phyloP scores from a whole-genome alignment of 2,888 invertebrate species.

The Lampropteryx suffumata region DNA sequence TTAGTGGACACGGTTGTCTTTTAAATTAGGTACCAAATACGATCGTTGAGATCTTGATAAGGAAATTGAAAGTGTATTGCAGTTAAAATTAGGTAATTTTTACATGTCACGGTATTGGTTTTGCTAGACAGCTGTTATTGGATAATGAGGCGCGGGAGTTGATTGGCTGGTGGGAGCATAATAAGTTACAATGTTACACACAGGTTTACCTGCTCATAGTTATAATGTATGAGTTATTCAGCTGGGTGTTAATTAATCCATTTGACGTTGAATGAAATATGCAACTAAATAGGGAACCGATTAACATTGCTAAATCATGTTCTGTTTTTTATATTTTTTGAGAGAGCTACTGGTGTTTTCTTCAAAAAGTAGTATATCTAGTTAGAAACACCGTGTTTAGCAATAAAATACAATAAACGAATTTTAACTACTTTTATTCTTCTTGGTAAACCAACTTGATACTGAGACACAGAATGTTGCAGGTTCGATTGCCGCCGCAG shows the following conservation, averaged over 20 bases:
- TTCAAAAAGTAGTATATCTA: no score
- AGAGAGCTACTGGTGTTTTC: no score
- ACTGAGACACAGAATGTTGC: no score
- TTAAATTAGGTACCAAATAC: slow-evolving; percentile 64
- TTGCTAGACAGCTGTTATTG: slow-evolving; percentile 19
- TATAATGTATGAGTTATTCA: not conserved
- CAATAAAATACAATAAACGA: no score
- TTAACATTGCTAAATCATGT: not conserved
- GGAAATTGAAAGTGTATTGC: slow-evolving; percentile 38
- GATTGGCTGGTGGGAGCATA: not conserved
- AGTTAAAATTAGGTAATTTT: slow-evolving; percentile 45
- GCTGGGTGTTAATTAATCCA: not conserved
- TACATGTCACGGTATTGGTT: slow-evolving; percentile 49
- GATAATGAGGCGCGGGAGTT: slow-evolving; percentile 19
- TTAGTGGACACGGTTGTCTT: slow-evolving; percentile 79
- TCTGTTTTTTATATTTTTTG: not conserved
- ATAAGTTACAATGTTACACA: slow-evolving; percentile 1
- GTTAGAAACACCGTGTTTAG: no score
- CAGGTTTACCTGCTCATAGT: not conserved
- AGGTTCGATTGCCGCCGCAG: no score
- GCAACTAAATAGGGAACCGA: not conserved
- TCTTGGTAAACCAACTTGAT: no score
- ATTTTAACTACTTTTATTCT: no score
- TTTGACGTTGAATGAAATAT: not conserved
- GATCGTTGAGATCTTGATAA: slow-evolving; percentile 61